Base-by-base conservation (phyloP, 2,888 invertebrate genomes). In the Amorpha juglandis region DNA sequence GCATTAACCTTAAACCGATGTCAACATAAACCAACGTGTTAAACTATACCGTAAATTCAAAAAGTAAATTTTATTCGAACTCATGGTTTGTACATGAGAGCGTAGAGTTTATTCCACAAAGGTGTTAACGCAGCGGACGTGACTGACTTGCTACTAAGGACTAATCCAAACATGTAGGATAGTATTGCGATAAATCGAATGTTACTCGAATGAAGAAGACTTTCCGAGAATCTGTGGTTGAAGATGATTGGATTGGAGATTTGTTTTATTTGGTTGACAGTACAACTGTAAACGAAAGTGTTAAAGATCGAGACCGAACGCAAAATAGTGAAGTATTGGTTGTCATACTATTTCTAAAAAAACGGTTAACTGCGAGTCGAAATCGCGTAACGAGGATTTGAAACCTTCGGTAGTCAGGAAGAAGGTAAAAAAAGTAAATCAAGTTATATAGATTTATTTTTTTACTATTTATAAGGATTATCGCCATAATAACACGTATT, bases 101-200 rank as follows among this genome's bases (percentile, higher is more conserved):
- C 48, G 35, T 45, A 27, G 53, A 53, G 64, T 65, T 58, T 65
- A 58, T 65, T 50, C 48, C 47, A 65, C 55, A 65, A 38, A 65
- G 35, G 64, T 65, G 64, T 65, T 55, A 65, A 64, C 47, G 53
- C 47, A 53, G 53, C 27, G 4, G 19, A 64, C 47, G 35, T 64
- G 64, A 45, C 55, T 55, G 55, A n/a, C 64, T 19, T 33, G 33
- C 1, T 12, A 12, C 47, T 64, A 33, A 55, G 47, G 16, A 53
- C 45, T 45, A 55, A 45, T 55, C 27, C 45, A 53, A 64, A 53
- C 33, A 64, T 21, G 0, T 9, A 55, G 16, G 19, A n/a, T 42
- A 6, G 21, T 42, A 21, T 47, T 27, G 27, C 47, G 33, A 55
- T 35, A 63, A 63, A 14, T 14, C 6, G 14, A 47, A 63, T 8